Conservation (phyloP, 2,888 invertebrate species). For the Phrixothrix hirtus region DNA sequence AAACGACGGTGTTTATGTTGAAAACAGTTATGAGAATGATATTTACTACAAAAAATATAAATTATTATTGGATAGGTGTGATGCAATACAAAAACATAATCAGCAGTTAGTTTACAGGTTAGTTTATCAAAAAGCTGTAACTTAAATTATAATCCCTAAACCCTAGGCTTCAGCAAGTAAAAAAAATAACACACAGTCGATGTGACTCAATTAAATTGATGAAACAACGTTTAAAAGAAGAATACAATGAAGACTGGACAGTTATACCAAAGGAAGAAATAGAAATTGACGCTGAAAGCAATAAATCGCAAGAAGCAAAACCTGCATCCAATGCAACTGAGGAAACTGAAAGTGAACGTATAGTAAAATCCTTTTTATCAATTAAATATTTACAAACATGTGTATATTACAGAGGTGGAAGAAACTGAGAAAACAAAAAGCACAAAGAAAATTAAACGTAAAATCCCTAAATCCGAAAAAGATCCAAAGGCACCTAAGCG, state of each 20-base stretch:
- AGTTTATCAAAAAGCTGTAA: not conserved
- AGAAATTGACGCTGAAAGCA: conserved; percentile 45
- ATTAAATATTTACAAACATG: too few relatives aligned
- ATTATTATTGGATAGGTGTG: conserved; percentile 72
- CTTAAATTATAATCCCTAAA: too few relatives aligned
- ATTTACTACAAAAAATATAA: conserved; percentile 75
- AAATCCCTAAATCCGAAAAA: conserved; percentile 61
- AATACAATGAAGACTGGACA: conserved; percentile 71
- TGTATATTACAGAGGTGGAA: too few relatives aligned
- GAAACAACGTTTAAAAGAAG: conserved; percentile 68
- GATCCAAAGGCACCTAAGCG: conserved; percentile 80
- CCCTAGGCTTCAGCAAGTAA: conserved; percentile 69
- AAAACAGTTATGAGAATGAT: conserved; percentile 62
- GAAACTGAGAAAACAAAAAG: conserved; percentile 46
- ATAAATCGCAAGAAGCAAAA: too few relatives aligned
- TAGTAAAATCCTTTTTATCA: too few relatives aligned
- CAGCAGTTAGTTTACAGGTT: conserved; percentile 72
- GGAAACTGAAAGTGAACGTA: too few relatives aligned
- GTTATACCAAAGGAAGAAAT: conserved; percentile 47
- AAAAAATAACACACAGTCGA: conserved; percentile 68
- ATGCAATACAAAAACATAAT: conserved; percentile 76
- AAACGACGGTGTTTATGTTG: conserved; percentile 58
- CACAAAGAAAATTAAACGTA: conserved; percentile 59
- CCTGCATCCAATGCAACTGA: too few relatives aligned
- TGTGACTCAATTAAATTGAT: conserved; percentile 71